A percentile compares a stretch with the other conserved stretches of the same genome.
Conservation (phyloP, 2,113 vertebrate genomes). For the Prinia subflava region DNA sequence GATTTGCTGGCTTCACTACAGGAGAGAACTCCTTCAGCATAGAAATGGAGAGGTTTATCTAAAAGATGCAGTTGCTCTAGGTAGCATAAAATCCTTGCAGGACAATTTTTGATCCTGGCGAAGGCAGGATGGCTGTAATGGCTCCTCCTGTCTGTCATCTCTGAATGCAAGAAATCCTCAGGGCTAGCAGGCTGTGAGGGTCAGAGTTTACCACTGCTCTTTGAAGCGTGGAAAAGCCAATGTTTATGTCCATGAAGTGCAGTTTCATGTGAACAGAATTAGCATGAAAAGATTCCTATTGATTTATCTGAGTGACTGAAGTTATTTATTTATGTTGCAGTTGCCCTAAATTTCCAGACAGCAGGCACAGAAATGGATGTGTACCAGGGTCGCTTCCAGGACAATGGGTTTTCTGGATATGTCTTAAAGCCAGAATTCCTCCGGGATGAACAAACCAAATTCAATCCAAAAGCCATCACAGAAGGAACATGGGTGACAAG, state of each 20-base stretch:
- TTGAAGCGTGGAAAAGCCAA: neutral
- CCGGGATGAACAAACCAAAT: constrained; percentile 78
- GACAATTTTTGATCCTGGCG: neutral
- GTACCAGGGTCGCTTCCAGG: constrained; percentile 88
- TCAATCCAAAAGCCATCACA: constrained; percentile 77
- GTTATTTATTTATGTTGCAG: constrained; percentile 66
- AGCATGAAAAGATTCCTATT: neutral
- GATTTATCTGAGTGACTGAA: neutral
- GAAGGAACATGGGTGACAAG: constrained; percentile 78
- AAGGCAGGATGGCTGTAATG: neutral
- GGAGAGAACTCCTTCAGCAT: neutral
- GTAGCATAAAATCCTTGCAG: neutral
- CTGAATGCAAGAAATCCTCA: neutral
- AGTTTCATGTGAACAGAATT: neutral
- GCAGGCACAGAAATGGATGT: constrained; percentile 88
- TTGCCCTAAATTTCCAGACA: constrained; percentile 97
- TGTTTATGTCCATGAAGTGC: neutral
- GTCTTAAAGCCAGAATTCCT: constrained; percentile 89
- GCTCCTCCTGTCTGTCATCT: neutral
- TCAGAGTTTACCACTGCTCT: neutral
- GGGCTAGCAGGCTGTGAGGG: neutral
- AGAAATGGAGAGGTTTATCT: neutral
- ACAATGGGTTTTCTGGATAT: constrained; percentile 87
- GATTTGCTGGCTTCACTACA: neutral
- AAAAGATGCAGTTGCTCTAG: neutral